Base-by-base conservation (phyloP, 2,797 vertebrate genomes). In the Craterocephalus amniculus region DNA sequence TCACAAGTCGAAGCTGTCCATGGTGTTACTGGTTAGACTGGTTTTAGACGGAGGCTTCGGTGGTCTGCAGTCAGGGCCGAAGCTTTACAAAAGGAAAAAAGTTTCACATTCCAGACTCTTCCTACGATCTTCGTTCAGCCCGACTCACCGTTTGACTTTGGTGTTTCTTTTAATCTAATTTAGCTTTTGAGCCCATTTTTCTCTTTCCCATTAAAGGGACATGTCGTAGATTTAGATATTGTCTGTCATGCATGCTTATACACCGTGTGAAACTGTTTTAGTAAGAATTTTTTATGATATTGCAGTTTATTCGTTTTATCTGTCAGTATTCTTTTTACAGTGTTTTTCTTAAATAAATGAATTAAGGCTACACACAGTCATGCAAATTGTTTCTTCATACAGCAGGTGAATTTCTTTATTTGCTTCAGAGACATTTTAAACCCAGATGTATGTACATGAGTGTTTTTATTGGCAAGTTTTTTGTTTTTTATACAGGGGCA, bases 91-190 rank as follows among this genome's bases (percentile, higher is more conserved):
- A 34, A 34, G 5, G 5, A 48, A 45, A 4, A 45, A 45, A 45
- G 43, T 63, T 63, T 78, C 63, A 76, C 81, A 88, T 86, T 87
- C 83, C 86, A 74, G 24, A 61, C 45, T 38, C 11, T 65, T 51
- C 10, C 16, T 45, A 8, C 43, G 38, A 29, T 60, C 59, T 31
- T 34, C 24, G 18, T 32, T 55, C 7, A 57, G 18, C 59, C 11
- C 32, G 11, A 51, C 5, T 60, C 58, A 0, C 54, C 35, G 57
- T 58, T 63, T 32, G 13, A 51, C 18, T 52, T 7, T 31, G 9
- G 14, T 3, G 32, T 51, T 24, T 61, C 18, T 54, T 63, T 29
- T 24, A 22, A 29, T 6, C 57, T 5, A 63, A 29, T 75, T 75
- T 54, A 63, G 27, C 1, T 35, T 67, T 13, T 24, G 74, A 40